Conservation (phyloP, 2,797 vertebrate species). For the Otolemur crassicaudatus region DNA sequence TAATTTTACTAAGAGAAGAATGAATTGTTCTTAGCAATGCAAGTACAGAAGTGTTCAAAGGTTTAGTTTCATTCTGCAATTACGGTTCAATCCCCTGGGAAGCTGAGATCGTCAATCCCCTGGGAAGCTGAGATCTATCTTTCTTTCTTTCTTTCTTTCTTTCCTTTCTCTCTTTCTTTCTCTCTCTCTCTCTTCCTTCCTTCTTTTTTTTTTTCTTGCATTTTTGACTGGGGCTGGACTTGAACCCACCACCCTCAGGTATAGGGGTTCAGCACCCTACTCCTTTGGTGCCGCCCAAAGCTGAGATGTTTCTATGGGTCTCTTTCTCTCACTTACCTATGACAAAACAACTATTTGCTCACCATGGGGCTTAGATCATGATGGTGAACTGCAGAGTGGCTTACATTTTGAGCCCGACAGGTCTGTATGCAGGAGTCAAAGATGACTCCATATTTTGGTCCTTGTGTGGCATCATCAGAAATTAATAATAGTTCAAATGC, state of each 20-base stretch:
- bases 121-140: slow-evolving; percentile 3
- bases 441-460: neutral
- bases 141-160: too few species aligned
- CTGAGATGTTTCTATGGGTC: neutral
- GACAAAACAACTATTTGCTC: neutral
- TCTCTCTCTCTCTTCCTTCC: too few species aligned
- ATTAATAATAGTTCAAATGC: neutral
- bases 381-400: neutral
- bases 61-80: neutral
- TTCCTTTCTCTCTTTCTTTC: too few species aligned
- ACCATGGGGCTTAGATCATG: neutral
- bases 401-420: neutral
- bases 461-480: neutral
- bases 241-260: too few species aligned
- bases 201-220: too few species aligned
- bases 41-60: neutral
- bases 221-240: too few species aligned
- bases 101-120: neutral
- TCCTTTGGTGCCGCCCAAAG: neutral
- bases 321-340: neutral
- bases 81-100: neutral
- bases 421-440: neutral
- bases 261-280: too few species aligned
- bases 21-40: neutral
- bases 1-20: slow-evolving; percentile 39